These are phyloP conservation scores for Thaumatotibia leucotreta DNA, from an alignment of 1,140 invertebrate genomes.

Conservation along the genomic window DNA sequence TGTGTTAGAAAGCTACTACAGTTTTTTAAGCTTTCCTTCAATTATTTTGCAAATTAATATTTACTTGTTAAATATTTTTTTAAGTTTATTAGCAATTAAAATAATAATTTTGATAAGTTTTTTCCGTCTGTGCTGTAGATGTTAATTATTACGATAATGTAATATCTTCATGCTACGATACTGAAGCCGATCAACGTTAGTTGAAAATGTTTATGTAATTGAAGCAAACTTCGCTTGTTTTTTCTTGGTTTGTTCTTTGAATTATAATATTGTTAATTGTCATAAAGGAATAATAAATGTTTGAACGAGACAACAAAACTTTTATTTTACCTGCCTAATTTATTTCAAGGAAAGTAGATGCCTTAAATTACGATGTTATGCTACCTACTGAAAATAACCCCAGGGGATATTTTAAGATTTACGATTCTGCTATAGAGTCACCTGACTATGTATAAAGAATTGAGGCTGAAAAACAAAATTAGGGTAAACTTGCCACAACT, in stretches of 20 bases:
- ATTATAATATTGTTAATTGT: neutral
- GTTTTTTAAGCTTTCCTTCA: too few relatives aligned
- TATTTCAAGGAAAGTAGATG: neutral
- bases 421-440: neutral
- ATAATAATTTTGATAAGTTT: too few relatives aligned
- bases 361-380: neutral
- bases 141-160: too few relatives aligned
- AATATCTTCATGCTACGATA: too few relatives aligned
- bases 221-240: too few relatives aligned
- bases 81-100: too few relatives aligned
- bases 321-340: neutral
- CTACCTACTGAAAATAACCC: neutral
- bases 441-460: conserved; percentile 1
- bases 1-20: too few relatives aligned
- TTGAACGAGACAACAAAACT: neutral
- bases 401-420: neutral
- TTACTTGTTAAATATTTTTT: too few relatives aligned
- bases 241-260: neutral
- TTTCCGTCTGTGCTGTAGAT: too few relatives aligned
- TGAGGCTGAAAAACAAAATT: neutral
- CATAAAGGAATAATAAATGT: conserved; percentile 1
- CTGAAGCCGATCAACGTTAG: too few relatives aligned
- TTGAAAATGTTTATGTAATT: too few relatives aligned
- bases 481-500: neutral
- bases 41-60: too few relatives aligned